Evolutionary conservation across 2,888 invertebrate species (phyloP).

Genomic region (Tupiocoris notatus): DNA sequence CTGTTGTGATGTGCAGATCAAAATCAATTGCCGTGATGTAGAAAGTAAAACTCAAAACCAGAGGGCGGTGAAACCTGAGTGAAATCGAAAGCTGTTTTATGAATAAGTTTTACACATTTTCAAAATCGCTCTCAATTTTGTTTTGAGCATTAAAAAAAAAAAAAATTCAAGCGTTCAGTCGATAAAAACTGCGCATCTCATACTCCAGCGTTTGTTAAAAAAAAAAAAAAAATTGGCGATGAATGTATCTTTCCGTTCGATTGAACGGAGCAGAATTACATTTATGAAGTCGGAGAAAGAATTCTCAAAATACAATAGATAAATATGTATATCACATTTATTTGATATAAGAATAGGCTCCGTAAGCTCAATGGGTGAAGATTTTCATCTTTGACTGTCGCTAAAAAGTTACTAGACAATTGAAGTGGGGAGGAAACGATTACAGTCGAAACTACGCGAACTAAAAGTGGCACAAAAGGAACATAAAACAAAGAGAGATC

Average conservation of each 20-base stretch:
- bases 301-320: background rate
- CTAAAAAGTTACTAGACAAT: constrained; percentile 35
- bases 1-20: too few relatives aligned
- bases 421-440: background rate
- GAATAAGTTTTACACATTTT: too few relatives aligned
- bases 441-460: constrained; percentile 38
- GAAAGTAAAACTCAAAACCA: too few relatives aligned
- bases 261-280: background rate
- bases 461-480: constrained; percentile 46
- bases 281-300: background rate
- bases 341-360: constrained; percentile 41
- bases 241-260: background rate
- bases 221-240: background rate
- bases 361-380: constrained; percentile 31
- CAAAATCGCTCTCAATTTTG: too few relatives aligned
- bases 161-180: background rate
- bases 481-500: constrained; percentile 46
- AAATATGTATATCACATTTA: constrained; percentile 36
- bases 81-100: too few relatives aligned
- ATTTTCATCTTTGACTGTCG: constrained; percentile 9
- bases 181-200: background rate
- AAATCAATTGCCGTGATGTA: too few relatives aligned
- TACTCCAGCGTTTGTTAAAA: background rate
- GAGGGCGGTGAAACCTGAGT: too few relatives aligned
- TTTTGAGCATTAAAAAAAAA: background rate